Conservation (phyloP, 2,797 vertebrate genomes). For the Alcedo atthis region DNA sequence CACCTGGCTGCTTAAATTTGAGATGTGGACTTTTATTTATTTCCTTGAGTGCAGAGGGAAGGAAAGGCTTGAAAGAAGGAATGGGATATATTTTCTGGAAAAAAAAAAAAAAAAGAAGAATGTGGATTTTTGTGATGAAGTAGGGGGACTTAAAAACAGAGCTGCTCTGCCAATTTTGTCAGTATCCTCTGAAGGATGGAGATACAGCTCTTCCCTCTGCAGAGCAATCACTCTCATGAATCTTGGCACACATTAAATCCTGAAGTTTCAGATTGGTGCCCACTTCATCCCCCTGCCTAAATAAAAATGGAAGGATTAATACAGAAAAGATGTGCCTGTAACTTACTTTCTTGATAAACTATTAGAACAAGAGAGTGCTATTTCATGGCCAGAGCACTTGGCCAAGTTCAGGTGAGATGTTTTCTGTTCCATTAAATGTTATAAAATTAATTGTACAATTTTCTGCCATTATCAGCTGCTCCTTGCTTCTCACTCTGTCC, state of each 20-base stretch:
- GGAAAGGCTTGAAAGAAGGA: neutral
- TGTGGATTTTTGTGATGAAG: conserved; percentile 28
- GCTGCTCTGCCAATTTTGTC: conserved; percentile 24
- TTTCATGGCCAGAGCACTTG: neutral
- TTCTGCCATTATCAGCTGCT: neutral
- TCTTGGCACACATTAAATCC: conserved; percentile 41
- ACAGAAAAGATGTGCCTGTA: conserved; percentile 58
- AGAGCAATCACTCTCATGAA: conserved; percentile 48
- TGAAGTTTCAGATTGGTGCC: conserved; percentile 45
- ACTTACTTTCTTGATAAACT: conserved; percentile 1
- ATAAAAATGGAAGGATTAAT: conserved; percentile 59
- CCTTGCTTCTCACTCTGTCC: neutral
- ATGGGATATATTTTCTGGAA: neutral
- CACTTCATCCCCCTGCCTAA: conserved; percentile 47
- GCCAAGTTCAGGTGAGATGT: neutral
- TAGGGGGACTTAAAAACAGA: conserved; percentile 16
- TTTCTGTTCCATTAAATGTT: neutral
- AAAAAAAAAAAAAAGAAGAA: neutral
- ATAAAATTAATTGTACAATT: neutral
- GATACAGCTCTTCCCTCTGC: conserved; percentile 38
- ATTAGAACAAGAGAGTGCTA: neutral
- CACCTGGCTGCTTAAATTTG: neutral
- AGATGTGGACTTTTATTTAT: neutral
- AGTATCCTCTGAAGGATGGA: conserved; percentile 26
- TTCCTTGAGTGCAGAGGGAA: neutral